Evolutionary conservation across 2,113 vertebrate species (phyloP).

Genomic region (Grantiella picta): DNA sequence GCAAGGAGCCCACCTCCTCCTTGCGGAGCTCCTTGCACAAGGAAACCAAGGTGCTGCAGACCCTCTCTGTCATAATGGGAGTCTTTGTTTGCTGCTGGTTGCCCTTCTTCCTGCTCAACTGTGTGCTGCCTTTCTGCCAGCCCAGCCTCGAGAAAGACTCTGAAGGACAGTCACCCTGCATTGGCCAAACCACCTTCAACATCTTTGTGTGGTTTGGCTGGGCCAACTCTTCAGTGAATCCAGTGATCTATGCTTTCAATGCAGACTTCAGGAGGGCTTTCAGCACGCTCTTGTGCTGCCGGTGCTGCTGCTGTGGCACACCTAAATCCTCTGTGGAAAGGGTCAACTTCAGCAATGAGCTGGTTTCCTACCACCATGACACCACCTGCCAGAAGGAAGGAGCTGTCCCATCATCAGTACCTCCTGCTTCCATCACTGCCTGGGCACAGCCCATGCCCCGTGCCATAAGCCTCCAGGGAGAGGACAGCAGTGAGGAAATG

Average conservation of each 20-base stretch:
- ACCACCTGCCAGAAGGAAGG: constrained; percentile 75
- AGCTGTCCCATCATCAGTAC: neutral
- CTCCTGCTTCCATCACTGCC: neutral
- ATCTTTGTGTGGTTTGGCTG: constrained; percentile 84
- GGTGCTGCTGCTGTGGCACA: constrained; percentile 60
- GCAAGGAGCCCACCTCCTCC: constrained; percentile 36
- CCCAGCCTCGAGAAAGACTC: neutral
- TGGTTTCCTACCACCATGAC: constrained; percentile 77
- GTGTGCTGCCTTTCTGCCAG: constrained; percentile 81
- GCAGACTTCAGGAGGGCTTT: constrained; percentile 80
- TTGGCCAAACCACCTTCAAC: constrained; percentile 79
- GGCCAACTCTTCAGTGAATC: constrained; percentile 83
- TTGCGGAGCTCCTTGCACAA: constrained; percentile 78
- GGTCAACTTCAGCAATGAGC: constrained; percentile 77
- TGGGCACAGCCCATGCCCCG: constrained; percentile 5
- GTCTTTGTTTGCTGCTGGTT: constrained; percentile 86
- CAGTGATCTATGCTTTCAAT: constrained; percentile 83
- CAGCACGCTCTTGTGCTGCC: constrained; percentile 75
- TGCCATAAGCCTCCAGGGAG: neutral
- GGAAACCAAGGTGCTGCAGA: constrained; percentile 84
- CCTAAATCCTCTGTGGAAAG: constrained; percentile 61
- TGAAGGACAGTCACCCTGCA: constrained; percentile 46
- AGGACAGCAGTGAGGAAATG: neutral
- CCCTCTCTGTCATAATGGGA: constrained; percentile 82
- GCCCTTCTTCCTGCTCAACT: constrained; percentile 84